Base-by-base conservation (phyloP, 2,888 invertebrate genomes). In the Campaea margaritaria region DNA sequence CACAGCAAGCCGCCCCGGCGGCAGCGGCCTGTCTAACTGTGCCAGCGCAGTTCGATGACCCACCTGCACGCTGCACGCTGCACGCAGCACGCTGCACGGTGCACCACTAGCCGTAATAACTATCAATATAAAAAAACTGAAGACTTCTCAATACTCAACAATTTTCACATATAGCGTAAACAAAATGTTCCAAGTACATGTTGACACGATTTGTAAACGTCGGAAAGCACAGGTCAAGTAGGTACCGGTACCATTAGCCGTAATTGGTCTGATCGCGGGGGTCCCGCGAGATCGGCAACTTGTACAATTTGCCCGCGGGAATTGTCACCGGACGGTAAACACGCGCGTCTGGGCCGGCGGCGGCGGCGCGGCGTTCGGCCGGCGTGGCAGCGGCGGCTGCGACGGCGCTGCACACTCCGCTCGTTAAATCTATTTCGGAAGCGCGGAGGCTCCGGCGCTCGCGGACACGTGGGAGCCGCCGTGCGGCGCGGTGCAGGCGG, bases 371-470 rank as follows among this genome's bases (percentile, higher is more conserved):
- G 54, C 57, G 58, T 56, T 49, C 50, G 46, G 28, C 49, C 31
- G 21, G 21, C 39, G 46, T 43, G 57, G 46, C 43, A n/a, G n/a
- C n/a, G n/a, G n/a, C n/a, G n/a, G n/a, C n/a, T n/a, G 58, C 48
- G 46, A 52, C 56, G 57, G 62, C 27, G 46, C 47, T 14, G 44
- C 36, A 50, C 53, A 64, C 62, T 21, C 21, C 65, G 67, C 64
- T 72, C 73, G 69, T 71, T 64, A 70, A 74, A 69, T 74, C 71
- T 72, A 74, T 72, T 70, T 70, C 70, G 68, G 71, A 64, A 47
- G 58, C 47, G 45, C 49, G 49, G 49, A 48, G 42, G 47, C 47
- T 39, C 45, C 51, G 54, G 47, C 13, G 42, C 39, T 14, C 15
- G 57, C 58, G 44, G 58, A 68, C 71, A 70, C 72, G 72, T 69